Conservation (phyloP, 2,888 invertebrate genomes). For the Lymantria dispar region DNA sequence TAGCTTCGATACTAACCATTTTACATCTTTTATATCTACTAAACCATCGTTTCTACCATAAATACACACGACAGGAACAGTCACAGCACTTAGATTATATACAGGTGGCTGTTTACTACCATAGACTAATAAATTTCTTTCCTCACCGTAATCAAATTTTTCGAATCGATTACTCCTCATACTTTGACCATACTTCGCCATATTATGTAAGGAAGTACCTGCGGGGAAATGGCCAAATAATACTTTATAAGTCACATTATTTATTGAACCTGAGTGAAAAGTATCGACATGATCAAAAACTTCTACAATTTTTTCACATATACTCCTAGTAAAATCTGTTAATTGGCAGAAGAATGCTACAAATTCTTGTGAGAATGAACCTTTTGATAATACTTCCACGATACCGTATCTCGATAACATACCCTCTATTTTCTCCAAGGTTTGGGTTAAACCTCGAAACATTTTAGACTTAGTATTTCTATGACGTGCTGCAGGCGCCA, state of each 20-base stretch:
- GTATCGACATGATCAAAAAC: conserved; percentile 41
- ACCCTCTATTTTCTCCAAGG: conserved; percentile 31
- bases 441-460: conserved; percentile 28
- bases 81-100: conserved; percentile 49
- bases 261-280: conserved; percentile 52
- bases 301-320: conserved; percentile 39
- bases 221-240: conserved; percentile 55
- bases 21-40: conserved; percentile 82
- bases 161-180: conserved; percentile 41
- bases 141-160: conserved; percentile 58
- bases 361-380: conserved; percentile 47
- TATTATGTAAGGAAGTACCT: conserved; percentile 36
- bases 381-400: conserved; percentile 51
- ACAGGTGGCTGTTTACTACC: conserved; percentile 47
- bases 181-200: conserved; percentile 60
- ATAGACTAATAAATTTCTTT: conserved; percentile 47
- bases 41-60: conserved; percentile 78
- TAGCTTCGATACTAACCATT: conserved; percentile 73
- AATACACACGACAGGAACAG: conserved; percentile 49
- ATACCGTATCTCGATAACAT: conserved; percentile 35
- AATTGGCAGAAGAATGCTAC: conserved; percentile 51
- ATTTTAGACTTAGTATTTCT: conserved; percentile 78
- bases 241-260: conserved; percentile 39
- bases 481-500: conserved; percentile 84
- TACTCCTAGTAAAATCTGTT: conserved; percentile 30